A percentile compares a stretch with the other conserved stretches of the same genome.
Conservation (phyloP, 2,888 invertebrate species). For the Zelleria hepariella region DNA sequence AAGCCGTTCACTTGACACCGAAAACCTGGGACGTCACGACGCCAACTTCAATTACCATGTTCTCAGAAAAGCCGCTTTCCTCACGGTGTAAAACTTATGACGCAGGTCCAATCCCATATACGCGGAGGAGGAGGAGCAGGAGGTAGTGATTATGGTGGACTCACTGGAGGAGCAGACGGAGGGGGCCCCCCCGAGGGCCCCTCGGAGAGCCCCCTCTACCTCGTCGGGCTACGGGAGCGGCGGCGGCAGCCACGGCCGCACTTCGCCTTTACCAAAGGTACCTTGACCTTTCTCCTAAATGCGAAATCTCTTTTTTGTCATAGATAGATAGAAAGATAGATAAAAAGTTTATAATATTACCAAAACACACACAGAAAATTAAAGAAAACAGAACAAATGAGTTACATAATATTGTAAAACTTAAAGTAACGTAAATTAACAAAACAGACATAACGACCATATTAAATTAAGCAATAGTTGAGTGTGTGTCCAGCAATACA, state of each 20-base stretch:
- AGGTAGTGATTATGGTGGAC: slow-evolving; percentile 65
- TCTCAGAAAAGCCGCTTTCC: too few relatives aligned
- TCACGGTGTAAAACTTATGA: neutral
- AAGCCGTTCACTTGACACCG: neutral
- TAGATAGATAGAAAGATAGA: too few relatives aligned
- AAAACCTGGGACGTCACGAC: neutral
- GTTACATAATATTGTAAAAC: too few relatives aligned
- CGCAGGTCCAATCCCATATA: slow-evolving; percentile 60
- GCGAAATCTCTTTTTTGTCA: too few relatives aligned
- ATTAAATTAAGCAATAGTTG: too few relatives aligned
- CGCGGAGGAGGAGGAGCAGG: slow-evolving; percentile 62
- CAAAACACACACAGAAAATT: too few relatives aligned
- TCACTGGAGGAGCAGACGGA: slow-evolving; percentile 44
- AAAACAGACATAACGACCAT: too few relatives aligned
- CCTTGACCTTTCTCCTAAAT: neutral
- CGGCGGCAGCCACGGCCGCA: slow-evolving; percentile 58
- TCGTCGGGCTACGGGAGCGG: slow-evolving; percentile 64
- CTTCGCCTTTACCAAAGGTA: slow-evolving; percentile 52
- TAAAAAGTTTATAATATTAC: too few relatives aligned
- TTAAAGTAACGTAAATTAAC: too few relatives aligned
- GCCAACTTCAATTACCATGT: neutral
- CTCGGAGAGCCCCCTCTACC: slow-evolving; percentile 56
- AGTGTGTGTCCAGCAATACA: too few relatives aligned
- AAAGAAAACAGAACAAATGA: too few relatives aligned
- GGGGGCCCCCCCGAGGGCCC: slow-evolving; percentile 30